A percentile compares a stretch with the other conserved stretches of the same genome.
phyloP scores from a whole-genome alignment of 2,888 invertebrate genomes.

The Leistus spinibarbis region DNA sequence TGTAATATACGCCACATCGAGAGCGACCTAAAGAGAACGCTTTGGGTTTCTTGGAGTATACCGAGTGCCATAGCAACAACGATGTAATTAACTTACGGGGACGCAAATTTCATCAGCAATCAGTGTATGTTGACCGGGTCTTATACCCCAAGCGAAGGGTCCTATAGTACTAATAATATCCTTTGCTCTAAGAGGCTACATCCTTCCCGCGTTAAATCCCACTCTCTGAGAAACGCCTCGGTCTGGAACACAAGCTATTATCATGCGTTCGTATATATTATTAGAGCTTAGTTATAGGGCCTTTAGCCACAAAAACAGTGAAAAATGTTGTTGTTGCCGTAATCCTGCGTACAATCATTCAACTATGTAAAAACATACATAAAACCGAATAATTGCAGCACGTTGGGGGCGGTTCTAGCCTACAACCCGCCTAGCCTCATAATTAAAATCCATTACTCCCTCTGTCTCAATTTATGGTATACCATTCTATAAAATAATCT shows the following conservation, averaged over 20 bases:
- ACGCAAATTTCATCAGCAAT: constrained; percentile 39
- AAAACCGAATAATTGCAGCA: background rate
- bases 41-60: constrained; percentile 25
- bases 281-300: background rate
- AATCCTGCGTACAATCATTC: constrained; percentile 12
- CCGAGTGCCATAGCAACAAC: background rate
- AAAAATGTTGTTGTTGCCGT: constrained; percentile 31
- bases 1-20: constrained; percentile 20
- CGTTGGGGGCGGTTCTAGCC: too few relatives aligned
- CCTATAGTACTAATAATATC: constrained; percentile 36
- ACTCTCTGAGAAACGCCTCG: background rate
- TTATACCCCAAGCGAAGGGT: constrained; percentile 15
- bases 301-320: constrained; percentile 18
- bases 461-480: too few relatives aligned
- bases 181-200: constrained; percentile 21
- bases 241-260: background rate
- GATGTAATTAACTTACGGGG: constrained; percentile 34
- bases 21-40: background rate
- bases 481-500: too few relatives aligned
- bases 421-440: too few relatives aligned
- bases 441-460: too few relatives aligned
- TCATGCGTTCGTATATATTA: constrained; percentile 11
- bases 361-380: background rate
- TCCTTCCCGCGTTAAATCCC: constrained; percentile 20
- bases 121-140: constrained; percentile 39